Evolutionary conservation across 2,888 invertebrate species (phyloP), one percentile per base, ranked within the genome.

Genomic region (Notodonta ziczac): DNA sequence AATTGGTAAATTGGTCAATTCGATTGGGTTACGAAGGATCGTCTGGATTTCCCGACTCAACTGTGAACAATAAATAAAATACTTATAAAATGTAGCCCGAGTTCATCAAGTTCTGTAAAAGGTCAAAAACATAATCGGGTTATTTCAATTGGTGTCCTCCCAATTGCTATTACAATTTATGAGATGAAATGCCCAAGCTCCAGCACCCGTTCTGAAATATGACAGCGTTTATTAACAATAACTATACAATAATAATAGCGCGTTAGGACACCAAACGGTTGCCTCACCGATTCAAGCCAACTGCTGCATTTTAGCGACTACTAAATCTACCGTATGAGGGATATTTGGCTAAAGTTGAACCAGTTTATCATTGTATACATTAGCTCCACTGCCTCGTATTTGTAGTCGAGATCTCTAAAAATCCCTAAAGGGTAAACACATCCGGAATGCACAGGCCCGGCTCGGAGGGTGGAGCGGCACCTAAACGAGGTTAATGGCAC

Each of bases 401-500:
- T 60, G 60, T 57, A 59, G 65, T 57, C 57, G 62, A 62, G 64
- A 63, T 62, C 67, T 60, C 67, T 65, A 61, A 55, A 64, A 63
- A 60, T 65, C 71, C 62, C 62, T 60, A 60, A 63, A 70, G 66
- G 63, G 67, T 70, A 73, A 69, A 74, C 72, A 76, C 62, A 67
- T 65, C 46, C 56, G 61, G 66, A 66, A 70, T 73, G 69, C 74
- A 73, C 44, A 54, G 59, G 63, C 64, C 62, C 54, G 62, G 66
- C 62, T 56, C 50, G 59, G 65, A 65, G 79, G 81, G 82, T 73
- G 72, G 69, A 73, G 69, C 73, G 77, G 78, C 76, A 78, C 71
- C 73, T 70, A 80, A 86, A 84, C 70, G 84, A 80, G 84, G 86
- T 86, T 86, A 86, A 86, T 85, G 80, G 85, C 83, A 76, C 83